These are phyloP conservation scores for Galaxea fascicularis DNA, from an alignment of 92 coral and sea anemone species.

Conservation along the genomic window DNA sequence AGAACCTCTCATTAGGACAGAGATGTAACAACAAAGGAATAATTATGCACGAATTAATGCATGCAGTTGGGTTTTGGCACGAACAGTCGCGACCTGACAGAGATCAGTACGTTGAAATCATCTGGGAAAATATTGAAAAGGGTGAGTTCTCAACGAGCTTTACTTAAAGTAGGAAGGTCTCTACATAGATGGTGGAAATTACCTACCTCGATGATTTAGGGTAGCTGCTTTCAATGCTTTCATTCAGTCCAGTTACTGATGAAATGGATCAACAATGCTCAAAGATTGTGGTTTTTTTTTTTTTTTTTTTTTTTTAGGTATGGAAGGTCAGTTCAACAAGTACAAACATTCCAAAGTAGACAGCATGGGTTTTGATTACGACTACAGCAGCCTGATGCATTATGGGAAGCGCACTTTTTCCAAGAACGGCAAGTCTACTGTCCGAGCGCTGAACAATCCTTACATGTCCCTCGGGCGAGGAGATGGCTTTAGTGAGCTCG, in stretches of 20 bases:
- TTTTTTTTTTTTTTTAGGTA: constrained; percentile 43
- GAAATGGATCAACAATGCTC: no score
- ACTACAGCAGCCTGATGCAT: constrained; percentile 90
- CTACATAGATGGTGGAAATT: no score
- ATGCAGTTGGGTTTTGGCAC: constrained; percentile 95
- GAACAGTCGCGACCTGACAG: constrained; percentile 96
- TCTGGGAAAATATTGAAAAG: constrained; percentile 91
- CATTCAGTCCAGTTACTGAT: no score
- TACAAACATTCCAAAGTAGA: constrained; percentile 85
- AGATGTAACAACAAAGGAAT: constrained; percentile 89
- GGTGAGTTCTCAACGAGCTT: constrained; percentile 56
- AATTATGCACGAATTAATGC: constrained; percentile 96
- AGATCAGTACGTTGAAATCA: constrained; percentile 85
- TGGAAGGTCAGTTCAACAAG: constrained; percentile 84
- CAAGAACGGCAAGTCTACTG: constrained; percentile 74
- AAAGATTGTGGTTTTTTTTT: background rate
- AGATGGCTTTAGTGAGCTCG: constrained; percentile 82
- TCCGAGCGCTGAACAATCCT: constrained; percentile 78
- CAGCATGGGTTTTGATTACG: constrained; percentile 82
- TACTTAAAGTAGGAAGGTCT: no score
- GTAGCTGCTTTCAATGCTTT: background rate
- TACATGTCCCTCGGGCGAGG: constrained; percentile 80
- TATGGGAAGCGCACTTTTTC: constrained; percentile 87
- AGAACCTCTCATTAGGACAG: constrained; percentile 81
- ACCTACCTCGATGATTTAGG: no score